phyloP scores from a whole-genome alignment of 2,888 invertebrate species.

The Mycogona germanica region DNA sequence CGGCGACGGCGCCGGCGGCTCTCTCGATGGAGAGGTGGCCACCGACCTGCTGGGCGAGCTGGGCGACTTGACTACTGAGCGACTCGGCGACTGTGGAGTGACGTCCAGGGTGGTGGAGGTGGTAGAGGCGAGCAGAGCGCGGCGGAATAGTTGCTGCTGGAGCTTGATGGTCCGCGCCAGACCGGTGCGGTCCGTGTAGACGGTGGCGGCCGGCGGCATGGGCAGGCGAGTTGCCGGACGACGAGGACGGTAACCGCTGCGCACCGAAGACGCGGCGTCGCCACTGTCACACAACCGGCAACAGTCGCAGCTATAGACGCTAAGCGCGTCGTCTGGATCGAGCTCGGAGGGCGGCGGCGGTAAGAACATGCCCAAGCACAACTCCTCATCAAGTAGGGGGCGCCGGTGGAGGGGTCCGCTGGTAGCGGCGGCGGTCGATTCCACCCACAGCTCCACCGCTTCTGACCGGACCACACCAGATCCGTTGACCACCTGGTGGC shows the following conservation, averaged over 20 bases:
- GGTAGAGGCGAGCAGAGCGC: constrained; percentile 24
- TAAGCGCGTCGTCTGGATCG: constrained; percentile 23
- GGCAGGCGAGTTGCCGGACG: constrained; percentile 4
- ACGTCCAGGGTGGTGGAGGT: constrained; percentile 3
- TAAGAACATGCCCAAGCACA: constrained; percentile 15
- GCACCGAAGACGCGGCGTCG: constrained; percentile 16
- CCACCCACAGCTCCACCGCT: constrained; percentile 24
- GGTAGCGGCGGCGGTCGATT: constrained; percentile 12
- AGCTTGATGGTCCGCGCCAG: constrained; percentile 53
- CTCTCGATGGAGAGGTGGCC: background rate
- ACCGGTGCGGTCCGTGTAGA: constrained; percentile 57
- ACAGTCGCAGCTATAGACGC: constrained; percentile 27
- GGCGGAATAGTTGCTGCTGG: constrained; percentile 49
- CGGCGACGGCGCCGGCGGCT: background rate
- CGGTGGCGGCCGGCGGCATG: constrained; percentile 43
- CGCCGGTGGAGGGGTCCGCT: background rate
- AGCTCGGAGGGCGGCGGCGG: constrained; percentile 10
- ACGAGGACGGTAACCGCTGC: background rate
- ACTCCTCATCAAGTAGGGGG: constrained; percentile 13
- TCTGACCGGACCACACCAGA: constrained; percentile 22
- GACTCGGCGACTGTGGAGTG: constrained; percentile 1
- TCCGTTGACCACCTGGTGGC: background rate
- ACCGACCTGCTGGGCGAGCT: too few species aligned
- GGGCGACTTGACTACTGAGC: too few species aligned
- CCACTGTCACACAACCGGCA: constrained; percentile 25